Evolutionary conservation across 2,888 invertebrate species (phyloP), one percentile per base, ranked within the genome.

Genomic region (Luperina nickerlii): DNA sequence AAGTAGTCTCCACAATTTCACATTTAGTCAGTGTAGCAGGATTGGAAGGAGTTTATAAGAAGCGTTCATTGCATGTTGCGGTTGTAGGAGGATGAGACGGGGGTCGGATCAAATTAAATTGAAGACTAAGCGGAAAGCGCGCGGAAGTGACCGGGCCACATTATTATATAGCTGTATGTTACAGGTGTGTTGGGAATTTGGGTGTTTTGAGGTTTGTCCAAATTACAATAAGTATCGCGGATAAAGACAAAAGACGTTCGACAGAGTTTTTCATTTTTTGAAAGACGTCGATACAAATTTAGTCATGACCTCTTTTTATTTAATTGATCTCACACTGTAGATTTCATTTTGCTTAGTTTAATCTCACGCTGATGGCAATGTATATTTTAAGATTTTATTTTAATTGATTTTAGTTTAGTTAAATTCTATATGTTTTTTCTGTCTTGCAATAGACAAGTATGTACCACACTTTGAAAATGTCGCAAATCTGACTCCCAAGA

Each of bases 61-160:
- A 92, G 75, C 78, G 91, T 90, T 93, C 92, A 92, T 92, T 92
- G 92, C 92, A 93, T 93, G 93, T 94, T 92, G 93, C 93, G 92
- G 92, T 90, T 87, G 89, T 85, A 77, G 79, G 79, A 79, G 90
- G 86, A 86, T 84, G 86, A 80, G 87, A 79, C 63, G 88, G 87
- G 84, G 86, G 84, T 89, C 87, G 92, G 93, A 94, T 95, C 92
- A 94, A 95, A 95, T 95, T 94, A 94, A 94, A 94, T 93, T 94
- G 94, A 93, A 93, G 92, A 93, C 93, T 94, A 92, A 93, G 93
- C 94, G 92, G 91, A 93, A 93, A 91, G 90, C 89, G 89, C 90
- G 87, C 89, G 86, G 88, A 90, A 90, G 90, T 94, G 92, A 93
- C 93, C 92, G 88, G 18, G 79, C 86, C 86, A 87, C 87, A 88